Evolutionary conservation across 2,113 vertebrate species (phyloP).

Genomic region (Prolemur simus): DNA sequence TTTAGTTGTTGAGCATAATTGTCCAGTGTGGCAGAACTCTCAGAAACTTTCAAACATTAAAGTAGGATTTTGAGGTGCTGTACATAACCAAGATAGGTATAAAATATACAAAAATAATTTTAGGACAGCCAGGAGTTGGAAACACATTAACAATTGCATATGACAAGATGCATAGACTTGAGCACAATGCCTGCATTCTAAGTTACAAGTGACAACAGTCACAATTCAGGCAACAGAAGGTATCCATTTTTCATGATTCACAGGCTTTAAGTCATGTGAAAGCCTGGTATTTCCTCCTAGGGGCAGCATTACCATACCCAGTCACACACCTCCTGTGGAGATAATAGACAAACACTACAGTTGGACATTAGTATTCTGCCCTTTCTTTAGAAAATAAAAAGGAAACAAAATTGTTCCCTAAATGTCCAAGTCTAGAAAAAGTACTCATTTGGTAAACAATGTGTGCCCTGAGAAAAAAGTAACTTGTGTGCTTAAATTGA

Average conservation of each 20-base stretch:
- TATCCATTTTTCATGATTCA: constrained; percentile 58
- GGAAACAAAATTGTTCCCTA: neutral
- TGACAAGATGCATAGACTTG: constrained; percentile 51
- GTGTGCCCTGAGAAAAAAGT: neutral
- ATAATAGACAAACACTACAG: neutral
- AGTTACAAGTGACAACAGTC: constrained; percentile 51
- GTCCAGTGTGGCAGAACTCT: neutral
- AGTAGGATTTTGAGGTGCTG: neutral
- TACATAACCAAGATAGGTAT: constrained; percentile 39
- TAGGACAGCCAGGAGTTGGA: constrained; percentile 1
- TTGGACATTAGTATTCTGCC: neutral
- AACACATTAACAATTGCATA: constrained; percentile 52
- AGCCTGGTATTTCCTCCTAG: neutral
- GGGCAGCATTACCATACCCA: neutral
- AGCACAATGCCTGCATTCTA: constrained; percentile 35
- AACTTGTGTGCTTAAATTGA: neutral
- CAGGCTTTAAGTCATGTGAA: constrained; percentile 26
- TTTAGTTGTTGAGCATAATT: constrained; percentile 22
- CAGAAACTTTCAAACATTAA: neutral
- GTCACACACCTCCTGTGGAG: neutral
- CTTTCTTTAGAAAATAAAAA: constrained; percentile 24
- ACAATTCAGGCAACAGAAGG: constrained; percentile 19
- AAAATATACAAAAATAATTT: constrained; percentile 49
- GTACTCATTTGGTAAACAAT: neutral
- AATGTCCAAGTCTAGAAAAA: neutral